phyloP scores from a whole-genome alignment of 2,797 vertebrate genomes.

The Anguilla pacifica region DNA sequence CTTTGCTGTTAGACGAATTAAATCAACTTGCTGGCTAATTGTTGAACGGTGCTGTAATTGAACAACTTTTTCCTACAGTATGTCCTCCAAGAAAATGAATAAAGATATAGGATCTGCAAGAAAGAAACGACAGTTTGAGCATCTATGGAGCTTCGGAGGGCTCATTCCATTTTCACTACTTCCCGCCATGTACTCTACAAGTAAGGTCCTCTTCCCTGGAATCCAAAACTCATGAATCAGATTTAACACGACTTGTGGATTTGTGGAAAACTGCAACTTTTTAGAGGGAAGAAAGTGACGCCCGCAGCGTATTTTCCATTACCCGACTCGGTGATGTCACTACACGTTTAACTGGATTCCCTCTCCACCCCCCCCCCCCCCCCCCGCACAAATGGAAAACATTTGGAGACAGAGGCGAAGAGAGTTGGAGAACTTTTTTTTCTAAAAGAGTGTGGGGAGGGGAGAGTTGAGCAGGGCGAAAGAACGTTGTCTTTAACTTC shows the following conservation, averaged over 20 bases:
- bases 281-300: slow-evolving; percentile 14
- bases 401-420: slow-evolving; percentile 20
- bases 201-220: slow-evolving; percentile 1
- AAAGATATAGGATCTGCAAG: background rate
- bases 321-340: slow-evolving; percentile 37
- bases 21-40: no score
- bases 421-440: slow-evolving; percentile 35
- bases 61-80: background rate
- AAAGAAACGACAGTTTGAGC: background rate
- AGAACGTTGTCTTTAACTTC: slow-evolving; percentile 23
- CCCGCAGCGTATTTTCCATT: slow-evolving; percentile 29
- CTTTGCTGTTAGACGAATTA: no score
- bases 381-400: slow-evolving; percentile 15
- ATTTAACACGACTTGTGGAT: slow-evolving; percentile 11
- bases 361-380: slow-evolving; percentile 38
- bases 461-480: slow-evolving; percentile 24
- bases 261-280: slow-evolving; percentile 17
- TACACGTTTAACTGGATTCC: slow-evolving; percentile 26
- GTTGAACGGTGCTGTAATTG: no score
- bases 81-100: background rate
- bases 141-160: background rate
- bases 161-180: background rate
- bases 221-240: slow-evolving; percentile 25
- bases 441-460: slow-evolving; percentile 7
- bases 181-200: background rate